A percentile compares a stretch with the other conserved stretches of the same genome.
These are phyloP conservation scores for Monoplex corrugatus DNA, from an alignment of 2,888 invertebrate genomes.

Conservation along the genomic window DNA sequence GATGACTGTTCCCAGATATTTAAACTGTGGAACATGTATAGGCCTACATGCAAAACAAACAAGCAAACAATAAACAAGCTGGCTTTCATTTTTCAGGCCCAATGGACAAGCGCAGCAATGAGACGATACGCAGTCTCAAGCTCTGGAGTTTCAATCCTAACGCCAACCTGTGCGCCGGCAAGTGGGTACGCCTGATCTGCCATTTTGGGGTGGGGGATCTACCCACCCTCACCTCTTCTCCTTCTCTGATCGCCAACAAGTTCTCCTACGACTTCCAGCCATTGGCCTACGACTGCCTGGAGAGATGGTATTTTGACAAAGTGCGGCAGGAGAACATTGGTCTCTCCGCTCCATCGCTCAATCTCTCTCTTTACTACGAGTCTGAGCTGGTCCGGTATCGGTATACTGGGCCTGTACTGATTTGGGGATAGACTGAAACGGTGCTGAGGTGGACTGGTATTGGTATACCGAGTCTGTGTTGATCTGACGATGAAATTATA, in stretches of 20 bases:
- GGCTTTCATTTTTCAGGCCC: background rate
- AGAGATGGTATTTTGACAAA: conserved; percentile 64
- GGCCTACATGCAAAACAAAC: too few relatives aligned
- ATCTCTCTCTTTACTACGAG: conserved; percentile 38
- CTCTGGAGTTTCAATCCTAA: background rate
- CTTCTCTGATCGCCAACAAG: conserved; percentile 72
- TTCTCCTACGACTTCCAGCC: conserved; percentile 67
- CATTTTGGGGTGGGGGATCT: conserved; percentile 66
- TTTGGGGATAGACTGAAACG: conserved; percentile 14
- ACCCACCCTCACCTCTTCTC: conserved; percentile 58
- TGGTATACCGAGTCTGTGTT: too few relatives aligned
- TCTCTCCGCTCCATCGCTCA: background rate
- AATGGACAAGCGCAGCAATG: background rate
- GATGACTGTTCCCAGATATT: too few relatives aligned
- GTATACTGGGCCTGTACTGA: conserved; percentile 33
- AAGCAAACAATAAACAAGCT: too few relatives aligned
- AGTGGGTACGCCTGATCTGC: conserved; percentile 27
- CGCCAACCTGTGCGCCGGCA: conserved; percentile 6
- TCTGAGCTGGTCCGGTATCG: conserved; percentile 32
- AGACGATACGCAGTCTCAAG: conserved; percentile 25
- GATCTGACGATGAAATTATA: too few relatives aligned
- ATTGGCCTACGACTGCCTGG: conserved; percentile 70
- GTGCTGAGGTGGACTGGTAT: too few relatives aligned
- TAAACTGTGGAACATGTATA: too few relatives aligned
- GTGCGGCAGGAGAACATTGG: conserved; percentile 43